Evolutionary conservation across 1,140 invertebrate species (phyloP).

Genomic region (Eumaeus atala): DNA sequence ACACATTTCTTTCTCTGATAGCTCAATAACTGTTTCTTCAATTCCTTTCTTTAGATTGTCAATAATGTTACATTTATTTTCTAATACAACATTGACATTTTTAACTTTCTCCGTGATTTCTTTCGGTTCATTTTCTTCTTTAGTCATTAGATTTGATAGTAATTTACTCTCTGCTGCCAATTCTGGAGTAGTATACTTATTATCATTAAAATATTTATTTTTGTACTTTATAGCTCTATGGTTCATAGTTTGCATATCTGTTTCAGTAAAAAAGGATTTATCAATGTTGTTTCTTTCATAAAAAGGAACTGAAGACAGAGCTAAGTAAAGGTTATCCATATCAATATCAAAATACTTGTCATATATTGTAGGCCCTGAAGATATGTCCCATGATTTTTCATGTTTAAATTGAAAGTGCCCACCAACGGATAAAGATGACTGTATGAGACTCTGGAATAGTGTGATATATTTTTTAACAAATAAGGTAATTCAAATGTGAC

Average conservation of each 20-base stretch:
- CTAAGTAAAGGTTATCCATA: conserved; percentile 48
- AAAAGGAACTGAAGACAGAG: conserved; percentile 58
- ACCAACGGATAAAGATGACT: conserved; percentile 56
- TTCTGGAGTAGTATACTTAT: conserved; percentile 49
- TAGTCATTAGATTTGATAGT: conserved; percentile 27
- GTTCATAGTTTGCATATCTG: conserved; percentile 56
- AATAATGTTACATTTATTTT: conserved; percentile 11
- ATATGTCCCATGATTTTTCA: conserved; percentile 66
- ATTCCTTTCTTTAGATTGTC: conserved; percentile 13
- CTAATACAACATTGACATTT: conserved; percentile 20
- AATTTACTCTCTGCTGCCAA: conserved; percentile 45
- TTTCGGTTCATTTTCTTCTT: conserved; percentile 16
- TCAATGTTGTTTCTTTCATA: conserved; percentile 61
- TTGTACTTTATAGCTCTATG: conserved; percentile 58
- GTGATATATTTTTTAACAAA: too few relatives aligned
- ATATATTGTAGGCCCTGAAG: conserved; percentile 46
- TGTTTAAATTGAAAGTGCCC: conserved; percentile 73
- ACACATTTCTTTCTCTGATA: conserved; percentile 1
- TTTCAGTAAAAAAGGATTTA: conserved; percentile 43
- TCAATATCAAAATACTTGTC: conserved; percentile 68
- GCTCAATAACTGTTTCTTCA: conserved; percentile 8
- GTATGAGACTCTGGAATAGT: conserved; percentile 55
- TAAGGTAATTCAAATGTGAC: too few relatives aligned
- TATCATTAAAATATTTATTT: conserved; percentile 63
- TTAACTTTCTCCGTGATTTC: conserved; percentile 15